phyloP scores from a whole-genome alignment of 2,797 vertebrate species.

The Stomatorhinus walkeri region DNA sequence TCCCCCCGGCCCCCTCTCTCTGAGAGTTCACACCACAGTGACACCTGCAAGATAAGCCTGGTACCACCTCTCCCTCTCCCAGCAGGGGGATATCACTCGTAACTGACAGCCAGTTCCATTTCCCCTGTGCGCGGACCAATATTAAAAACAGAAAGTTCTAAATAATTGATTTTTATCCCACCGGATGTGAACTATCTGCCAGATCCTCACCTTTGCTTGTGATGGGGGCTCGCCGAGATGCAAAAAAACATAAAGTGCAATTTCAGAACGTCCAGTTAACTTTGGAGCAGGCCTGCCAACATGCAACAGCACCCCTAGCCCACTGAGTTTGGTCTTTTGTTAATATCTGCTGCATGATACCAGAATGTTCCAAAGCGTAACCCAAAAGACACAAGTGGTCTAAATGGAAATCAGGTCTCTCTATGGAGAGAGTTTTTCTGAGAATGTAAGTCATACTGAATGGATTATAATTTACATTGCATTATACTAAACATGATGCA shows the following conservation, averaged over 20 bases:
- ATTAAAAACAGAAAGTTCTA: slow-evolving; percentile 31
- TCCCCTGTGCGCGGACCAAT: background rate
- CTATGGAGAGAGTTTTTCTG: slow-evolving; percentile 23
- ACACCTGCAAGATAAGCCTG: slow-evolving; percentile 29
- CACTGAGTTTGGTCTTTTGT: background rate
- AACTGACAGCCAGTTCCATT: background rate
- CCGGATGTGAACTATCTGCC: slow-evolving; percentile 24
- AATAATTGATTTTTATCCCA: slow-evolving; percentile 36
- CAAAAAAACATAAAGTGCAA: slow-evolving; percentile 12
- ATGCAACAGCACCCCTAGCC: background rate
- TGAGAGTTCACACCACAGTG: slow-evolving; percentile 11
- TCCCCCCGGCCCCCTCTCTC: background rate
- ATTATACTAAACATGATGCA: slow-evolving; percentile 31
- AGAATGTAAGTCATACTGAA: slow-evolving; percentile 27
- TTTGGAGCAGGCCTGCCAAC: background rate
- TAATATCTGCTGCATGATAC: slow-evolving; percentile 15
- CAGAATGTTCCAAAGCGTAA: slow-evolving; percentile 12
- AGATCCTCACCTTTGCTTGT: slow-evolving; percentile 23
- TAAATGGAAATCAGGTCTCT: slow-evolving; percentile 36
- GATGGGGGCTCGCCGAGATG: slow-evolving; percentile 8
- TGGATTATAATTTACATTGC: slow-evolving; percentile 33
- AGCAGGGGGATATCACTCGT: background rate
- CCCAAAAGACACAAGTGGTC: slow-evolving; percentile 28
- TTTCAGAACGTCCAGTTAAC: background rate
- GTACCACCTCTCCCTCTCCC: slow-evolving; percentile 7